Evolutionary conservation across 37 sponge, comb jelly and placozoan species (phyloP).

Genomic region (Chondrosia reniformis): DNA sequence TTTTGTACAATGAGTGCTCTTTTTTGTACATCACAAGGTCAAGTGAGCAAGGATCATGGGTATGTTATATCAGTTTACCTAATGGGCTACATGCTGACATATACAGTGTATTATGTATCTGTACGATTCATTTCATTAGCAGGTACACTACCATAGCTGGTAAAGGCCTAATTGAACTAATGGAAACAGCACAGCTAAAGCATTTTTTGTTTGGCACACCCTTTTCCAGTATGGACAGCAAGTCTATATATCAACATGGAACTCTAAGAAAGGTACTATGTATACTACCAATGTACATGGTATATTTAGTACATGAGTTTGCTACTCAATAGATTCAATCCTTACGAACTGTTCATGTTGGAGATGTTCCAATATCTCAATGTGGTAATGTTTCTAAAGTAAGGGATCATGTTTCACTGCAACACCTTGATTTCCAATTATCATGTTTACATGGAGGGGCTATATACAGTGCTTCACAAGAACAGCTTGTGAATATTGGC

Average conservation of each 20-base stretch:
- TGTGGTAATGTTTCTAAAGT: not conserved
- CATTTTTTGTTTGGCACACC: constrained; percentile 25
- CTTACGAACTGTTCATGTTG: not conserved
- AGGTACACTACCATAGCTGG: constrained; percentile 10
- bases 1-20: constrained; percentile 18
- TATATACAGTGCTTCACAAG: not conserved
- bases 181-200: not conserved
- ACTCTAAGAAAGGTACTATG: constrained; percentile 35
- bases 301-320: not conserved
- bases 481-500: not conserved
- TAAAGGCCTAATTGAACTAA: constrained; percentile 9
- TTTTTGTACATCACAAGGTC: constrained; percentile 18
- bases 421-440: not conserved
- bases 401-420: not conserved
- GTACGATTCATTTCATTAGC: too few relatives aligned
- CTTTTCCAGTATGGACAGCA: not conserved
- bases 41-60: not conserved
- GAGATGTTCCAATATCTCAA: not conserved
- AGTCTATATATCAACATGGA: constrained; percentile 32
- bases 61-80: not conserved
- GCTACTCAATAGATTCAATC: not conserved
- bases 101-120: not conserved
- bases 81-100: not conserved
- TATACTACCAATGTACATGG: not conserved
- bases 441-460: not conserved